Evolutionary conservation across 1,140 invertebrate species (phyloP).

Genomic region (Pinna nobilis): DNA sequence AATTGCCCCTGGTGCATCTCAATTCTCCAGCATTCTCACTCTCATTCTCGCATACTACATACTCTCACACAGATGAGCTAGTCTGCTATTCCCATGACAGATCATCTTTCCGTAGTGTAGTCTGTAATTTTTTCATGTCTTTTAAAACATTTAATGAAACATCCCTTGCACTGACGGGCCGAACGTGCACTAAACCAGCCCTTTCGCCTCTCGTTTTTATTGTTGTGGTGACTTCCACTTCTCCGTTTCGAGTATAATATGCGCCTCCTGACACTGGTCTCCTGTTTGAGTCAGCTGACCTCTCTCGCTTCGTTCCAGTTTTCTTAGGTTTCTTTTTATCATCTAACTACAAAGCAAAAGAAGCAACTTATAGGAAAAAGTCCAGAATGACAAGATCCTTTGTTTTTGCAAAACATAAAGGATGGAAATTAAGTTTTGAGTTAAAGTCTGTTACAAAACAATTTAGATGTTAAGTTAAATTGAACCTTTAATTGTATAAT

Average conservation of each 20-base stretch:
- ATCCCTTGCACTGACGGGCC: constrained; percentile 39
- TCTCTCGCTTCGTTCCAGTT: neutral
- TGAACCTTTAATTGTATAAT: too few species aligned
- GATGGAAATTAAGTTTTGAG: too few species aligned
- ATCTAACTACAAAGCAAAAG: constrained; percentile 46
- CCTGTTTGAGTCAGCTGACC: constrained; percentile 20
- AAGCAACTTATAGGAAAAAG: constrained; percentile 1
- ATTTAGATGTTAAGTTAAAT: too few species aligned
- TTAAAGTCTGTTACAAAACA: too few species aligned
- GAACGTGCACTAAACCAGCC: constrained; percentile 43
- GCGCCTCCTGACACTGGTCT: constrained; percentile 47
- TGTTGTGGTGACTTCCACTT: constrained; percentile 64
- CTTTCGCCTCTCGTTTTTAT: constrained; percentile 54
- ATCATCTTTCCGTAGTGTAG: constrained; percentile 70
- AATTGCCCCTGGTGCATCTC: too few species aligned
- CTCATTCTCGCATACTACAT: too few species aligned
- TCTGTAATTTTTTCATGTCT: constrained; percentile 72
- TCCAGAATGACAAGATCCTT: neutral
- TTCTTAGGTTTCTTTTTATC: constrained; percentile 51
- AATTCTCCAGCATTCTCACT: too few species aligned
- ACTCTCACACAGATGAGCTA: too few species aligned
- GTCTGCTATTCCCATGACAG: constrained; percentile 70
- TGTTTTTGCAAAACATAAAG: too few species aligned
- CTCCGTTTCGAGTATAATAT: constrained; percentile 40
- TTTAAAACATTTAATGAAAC: constrained; percentile 67